Evolutionary conservation across 2,888 invertebrate genomes (phyloP), one percentile per base, ranked within the genome.

Genomic region (Rhagonycha fulva): DNA sequence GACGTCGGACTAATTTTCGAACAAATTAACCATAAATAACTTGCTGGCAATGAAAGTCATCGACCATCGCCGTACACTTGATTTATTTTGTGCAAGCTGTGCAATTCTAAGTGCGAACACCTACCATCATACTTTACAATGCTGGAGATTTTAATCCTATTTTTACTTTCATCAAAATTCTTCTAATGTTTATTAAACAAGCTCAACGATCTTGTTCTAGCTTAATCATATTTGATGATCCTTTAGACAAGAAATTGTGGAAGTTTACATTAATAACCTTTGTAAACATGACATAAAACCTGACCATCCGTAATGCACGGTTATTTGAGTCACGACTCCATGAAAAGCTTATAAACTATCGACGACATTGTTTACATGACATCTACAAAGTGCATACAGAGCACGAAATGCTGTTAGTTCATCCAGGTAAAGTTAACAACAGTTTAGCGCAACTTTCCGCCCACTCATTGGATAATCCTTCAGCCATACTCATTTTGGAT

Each of bases 281-380:
- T 69, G 78, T 77, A 77, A 77, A 79, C 77, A 79, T 76, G 72
- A 76, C 68, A 72, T 73, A 76, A 76, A 74, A 79, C 82, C 82
- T 82, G 83, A 83, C 84, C 83, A 81, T 78, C 83, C 81, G 80
- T 82, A 84, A 83, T 82, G 82, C 82, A 77, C 76, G 77, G 79
- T 82, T 80, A 83, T 84, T 84, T 83, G 79, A 84, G 84, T 85
- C 85, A 85, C 84, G 84, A 83, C 83, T 82, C 82, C 81, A 84
- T 84, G 84, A 83, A 83, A 84, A 83, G 81, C 81, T 83, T 84
- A 84, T 84, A 84, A 82, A 84, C 82, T 81, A 84, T 84, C 83
- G 81, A 82, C 83, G 82, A 82, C 82, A 83, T 84, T 85, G 85
- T 85, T 84, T 85, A 84, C 84, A 84, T 81, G 84, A 83, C 84